phyloP scores from a whole-genome alignment of 2,888 invertebrate species.

The Perithous albicinctus region DNA sequence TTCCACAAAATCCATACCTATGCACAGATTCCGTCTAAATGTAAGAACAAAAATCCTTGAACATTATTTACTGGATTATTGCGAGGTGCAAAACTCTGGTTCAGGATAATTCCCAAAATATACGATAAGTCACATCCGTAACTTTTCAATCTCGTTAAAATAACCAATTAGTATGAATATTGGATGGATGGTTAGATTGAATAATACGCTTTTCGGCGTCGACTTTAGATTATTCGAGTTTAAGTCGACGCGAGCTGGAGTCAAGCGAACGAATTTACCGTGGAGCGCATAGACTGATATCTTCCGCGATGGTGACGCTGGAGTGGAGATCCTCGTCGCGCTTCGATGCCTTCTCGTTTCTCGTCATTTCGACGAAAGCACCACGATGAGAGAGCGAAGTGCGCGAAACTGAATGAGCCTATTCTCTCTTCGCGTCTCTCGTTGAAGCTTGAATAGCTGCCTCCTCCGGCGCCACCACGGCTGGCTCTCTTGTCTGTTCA shows the following conservation, averaged over 20 bases:
- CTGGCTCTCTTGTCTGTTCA: constrained; percentile 35
- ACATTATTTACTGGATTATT: no score
- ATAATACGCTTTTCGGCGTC: constrained; percentile 3
- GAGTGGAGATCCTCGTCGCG: constrained; percentile 41
- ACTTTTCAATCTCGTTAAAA: neutral
- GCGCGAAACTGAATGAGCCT: constrained; percentile 52
- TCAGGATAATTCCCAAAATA: neutral
- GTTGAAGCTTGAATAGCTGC: constrained; percentile 50
- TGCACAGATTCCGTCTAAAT: no score
- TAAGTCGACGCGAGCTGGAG: neutral
- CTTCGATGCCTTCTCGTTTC: constrained; percentile 55
- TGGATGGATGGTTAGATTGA: neutral
- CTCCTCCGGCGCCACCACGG: constrained; percentile 31
- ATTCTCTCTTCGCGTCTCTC: constrained; percentile 36
- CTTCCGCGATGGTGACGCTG: constrained; percentile 35
- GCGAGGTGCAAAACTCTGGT: no score
- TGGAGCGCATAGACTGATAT: constrained; percentile 17
- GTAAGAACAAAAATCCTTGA: no score
- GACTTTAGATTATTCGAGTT: constrained; percentile 10
- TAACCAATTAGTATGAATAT: constrained; percentile 2
- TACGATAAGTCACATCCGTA: neutral
- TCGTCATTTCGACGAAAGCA: constrained; percentile 46
- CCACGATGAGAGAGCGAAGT: constrained; percentile 13
- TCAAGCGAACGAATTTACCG: constrained; percentile 20
- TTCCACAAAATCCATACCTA: no score